These are phyloP conservation scores for Aurelia sp. DNA, from an alignment of 30 jellyfish, hydroid and myxozoan species.

Conservation along the genomic window DNA sequence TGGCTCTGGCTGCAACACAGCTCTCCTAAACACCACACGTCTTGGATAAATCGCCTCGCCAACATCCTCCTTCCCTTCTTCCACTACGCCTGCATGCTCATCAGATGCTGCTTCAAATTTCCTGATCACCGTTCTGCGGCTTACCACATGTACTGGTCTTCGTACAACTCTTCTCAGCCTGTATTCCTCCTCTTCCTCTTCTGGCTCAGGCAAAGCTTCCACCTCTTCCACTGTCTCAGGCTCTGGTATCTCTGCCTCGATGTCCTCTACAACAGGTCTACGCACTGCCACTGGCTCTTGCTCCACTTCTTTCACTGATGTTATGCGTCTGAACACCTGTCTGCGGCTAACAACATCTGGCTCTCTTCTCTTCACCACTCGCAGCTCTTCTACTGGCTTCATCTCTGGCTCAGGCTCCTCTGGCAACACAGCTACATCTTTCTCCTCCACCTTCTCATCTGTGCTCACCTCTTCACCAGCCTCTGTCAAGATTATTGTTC, in stretches of 20 bases:
- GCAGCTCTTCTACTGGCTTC: slow-evolving; percentile 46
- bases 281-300: neutral
- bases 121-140: too few relatives aligned
- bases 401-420: neutral
- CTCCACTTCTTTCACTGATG: neutral
- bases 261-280: neutral
- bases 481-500: slow-evolving; percentile 59
- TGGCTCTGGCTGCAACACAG: slow-evolving; percentile 4
- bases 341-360: slow-evolving; percentile 28
- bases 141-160: too few relatives aligned
- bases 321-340: slow-evolving; percentile 21
- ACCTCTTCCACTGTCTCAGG: too few relatives aligned
- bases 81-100: neutral
- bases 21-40: slow-evolving; percentile 53
- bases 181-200: too few relatives aligned
- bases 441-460: slow-evolving; percentile 54
- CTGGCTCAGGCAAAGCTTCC: too few relatives aligned
- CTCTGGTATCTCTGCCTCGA: slow-evolving; percentile 22
- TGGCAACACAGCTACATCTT: slow-evolving; percentile 34
- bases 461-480: slow-evolving; percentile 40
- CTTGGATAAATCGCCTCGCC: slow-evolving; percentile 46
- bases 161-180: too few relatives aligned
- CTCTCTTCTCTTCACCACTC: slow-evolving; percentile 33
- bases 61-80: slow-evolving; percentile 49
- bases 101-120: too few relatives aligned